These are phyloP conservation scores for Limnephilus lunatus DNA, from an alignment of 2,888 invertebrate genomes.

Conservation along the genomic window DNA sequence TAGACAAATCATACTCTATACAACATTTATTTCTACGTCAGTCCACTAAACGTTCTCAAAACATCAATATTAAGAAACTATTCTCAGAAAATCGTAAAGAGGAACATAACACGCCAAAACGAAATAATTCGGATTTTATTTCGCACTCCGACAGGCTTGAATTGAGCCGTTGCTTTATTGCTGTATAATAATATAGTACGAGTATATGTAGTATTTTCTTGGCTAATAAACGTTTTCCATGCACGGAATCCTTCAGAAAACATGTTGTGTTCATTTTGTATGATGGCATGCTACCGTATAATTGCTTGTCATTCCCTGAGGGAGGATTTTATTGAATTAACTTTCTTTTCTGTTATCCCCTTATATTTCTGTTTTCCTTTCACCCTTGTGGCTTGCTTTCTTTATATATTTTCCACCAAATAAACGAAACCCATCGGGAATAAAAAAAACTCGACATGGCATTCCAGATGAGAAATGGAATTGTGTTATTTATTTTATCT, in stretches of 20 bases:
- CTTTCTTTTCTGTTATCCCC: slow-evolving; percentile 51
- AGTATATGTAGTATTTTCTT: background rate
- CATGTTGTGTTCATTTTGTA: slow-evolving; percentile 8
- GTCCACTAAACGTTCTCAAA: background rate
- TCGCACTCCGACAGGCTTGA: background rate
- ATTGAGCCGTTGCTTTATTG: background rate
- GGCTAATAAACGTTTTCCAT: background rate
- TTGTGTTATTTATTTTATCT: slow-evolving; percentile 47
- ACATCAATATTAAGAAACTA: background rate
- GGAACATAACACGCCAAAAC: background rate
- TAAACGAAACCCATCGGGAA: slow-evolving; percentile 45
- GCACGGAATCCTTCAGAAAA: slow-evolving; percentile 6
- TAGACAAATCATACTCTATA: background rate
- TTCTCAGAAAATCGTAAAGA: background rate
- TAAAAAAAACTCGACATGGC: slow-evolving; percentile 42
- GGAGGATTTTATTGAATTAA: slow-evolving; percentile 52
- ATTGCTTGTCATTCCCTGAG: slow-evolving; percentile 54
- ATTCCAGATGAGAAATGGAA: slow-evolving; percentile 45
- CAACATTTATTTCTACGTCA: background rate
- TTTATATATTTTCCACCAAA: slow-evolving; percentile 41
- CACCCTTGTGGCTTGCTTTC: slow-evolving; percentile 4
- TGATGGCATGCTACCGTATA: slow-evolving; percentile 46
- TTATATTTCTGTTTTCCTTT: slow-evolving; percentile 31
- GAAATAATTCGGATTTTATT: background rate
- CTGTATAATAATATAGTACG: background rate